phyloP scores from a whole-genome alignment of 2,888 invertebrate genomes.

The Sipha maydis region DNA sequence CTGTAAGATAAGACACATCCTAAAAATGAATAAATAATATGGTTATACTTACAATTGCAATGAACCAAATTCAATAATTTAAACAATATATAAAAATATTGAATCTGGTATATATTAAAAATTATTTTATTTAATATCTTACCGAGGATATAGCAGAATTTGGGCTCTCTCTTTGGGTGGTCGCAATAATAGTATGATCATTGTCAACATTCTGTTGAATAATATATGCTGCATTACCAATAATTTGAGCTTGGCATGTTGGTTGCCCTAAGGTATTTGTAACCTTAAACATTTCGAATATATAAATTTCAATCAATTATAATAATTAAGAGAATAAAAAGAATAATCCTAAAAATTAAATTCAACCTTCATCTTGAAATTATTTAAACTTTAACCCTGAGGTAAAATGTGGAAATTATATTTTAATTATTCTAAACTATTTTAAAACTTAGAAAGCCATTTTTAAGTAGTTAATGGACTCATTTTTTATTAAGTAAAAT shows the following conservation, averaged over 20 bases:
- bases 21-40: constrained; percentile 48
- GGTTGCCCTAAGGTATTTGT: constrained; percentile 65
- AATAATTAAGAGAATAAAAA: constrained; percentile 9
- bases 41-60: neutral
- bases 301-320: constrained; percentile 17
- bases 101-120: constrained; percentile 1
- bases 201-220: constrained; percentile 77
- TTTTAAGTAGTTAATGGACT: no score
- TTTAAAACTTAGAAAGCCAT: neutral
- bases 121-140: no score
- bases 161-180: constrained; percentile 58
- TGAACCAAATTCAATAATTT: neutral
- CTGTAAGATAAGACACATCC: constrained; percentile 65
- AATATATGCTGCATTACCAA: constrained; percentile 71
- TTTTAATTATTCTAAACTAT: no score
- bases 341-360: neutral
- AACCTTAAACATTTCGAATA: constrained; percentile 64
- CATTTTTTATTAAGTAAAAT: no score
- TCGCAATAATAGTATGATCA: constrained; percentile 71
- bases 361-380: neutral
- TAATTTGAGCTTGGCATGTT: constrained; percentile 64
- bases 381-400: no score
- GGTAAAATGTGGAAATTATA: no score
- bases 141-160: constrained; percentile 58
- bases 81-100: constrained; percentile 8